Percentiles rank a stretch among this genome's conserved stretches.
phyloP scores from a whole-genome alignment of 2,113 vertebrate genomes.

The Zosterops lateralis region DNA sequence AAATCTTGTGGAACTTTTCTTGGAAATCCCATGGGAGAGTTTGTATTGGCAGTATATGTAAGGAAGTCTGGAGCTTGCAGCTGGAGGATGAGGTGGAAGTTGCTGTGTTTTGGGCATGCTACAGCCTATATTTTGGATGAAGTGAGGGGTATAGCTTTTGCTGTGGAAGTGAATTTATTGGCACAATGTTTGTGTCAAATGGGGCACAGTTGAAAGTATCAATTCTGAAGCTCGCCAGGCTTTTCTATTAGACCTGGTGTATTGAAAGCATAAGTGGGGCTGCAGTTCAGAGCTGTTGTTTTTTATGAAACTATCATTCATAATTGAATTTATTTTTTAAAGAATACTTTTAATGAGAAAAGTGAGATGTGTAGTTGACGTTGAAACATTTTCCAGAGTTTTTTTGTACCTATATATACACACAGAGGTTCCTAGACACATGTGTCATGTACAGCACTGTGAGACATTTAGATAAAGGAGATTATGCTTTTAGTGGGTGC shows the following conservation, averaged over 20 bases:
- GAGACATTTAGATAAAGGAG: not conserved
- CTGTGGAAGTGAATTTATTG: not conserved
- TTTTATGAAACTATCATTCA: not conserved
- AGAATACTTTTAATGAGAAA: not conserved
- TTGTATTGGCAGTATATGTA: not conserved
- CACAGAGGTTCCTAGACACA: not conserved
- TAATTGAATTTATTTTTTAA: not conserved
- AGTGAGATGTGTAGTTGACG: not conserved
- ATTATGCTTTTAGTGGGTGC: not conserved
- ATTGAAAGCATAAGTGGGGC: not conserved
- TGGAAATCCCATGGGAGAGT: not conserved
- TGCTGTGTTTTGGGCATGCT: not conserved
- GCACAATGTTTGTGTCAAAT: not conserved
- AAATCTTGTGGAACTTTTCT: not conserved
- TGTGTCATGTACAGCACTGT: not conserved
- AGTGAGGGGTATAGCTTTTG: not conserved
- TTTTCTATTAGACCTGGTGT: not conserved
- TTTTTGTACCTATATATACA: not conserved
- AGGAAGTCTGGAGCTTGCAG: not conserved
- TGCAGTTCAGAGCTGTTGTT: not conserved
- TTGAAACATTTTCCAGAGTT: not conserved
- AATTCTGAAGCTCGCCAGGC: not conserved
- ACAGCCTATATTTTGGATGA: not conserved
- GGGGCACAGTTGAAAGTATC: not conserved
- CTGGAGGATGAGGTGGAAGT: not conserved